Percentiles rank a stretch among this genome's conserved stretches.
Conservation (phyloP, 2,888 invertebrate genomes). For the Cremastinae sp. region DNA sequence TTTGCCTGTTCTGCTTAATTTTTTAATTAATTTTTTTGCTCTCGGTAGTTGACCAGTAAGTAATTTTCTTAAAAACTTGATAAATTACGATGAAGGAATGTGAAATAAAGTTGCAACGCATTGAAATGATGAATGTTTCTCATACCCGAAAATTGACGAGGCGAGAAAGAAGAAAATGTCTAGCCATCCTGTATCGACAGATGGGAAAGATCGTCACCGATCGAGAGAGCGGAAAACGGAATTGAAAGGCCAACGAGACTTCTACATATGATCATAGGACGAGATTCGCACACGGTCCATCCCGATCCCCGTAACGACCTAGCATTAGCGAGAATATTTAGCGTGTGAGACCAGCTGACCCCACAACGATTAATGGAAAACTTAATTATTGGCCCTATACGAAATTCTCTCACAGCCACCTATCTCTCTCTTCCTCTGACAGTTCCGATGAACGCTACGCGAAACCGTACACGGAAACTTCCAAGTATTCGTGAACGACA, state of each 20-base stretch:
- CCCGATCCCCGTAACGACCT: slow-evolving; percentile 59
- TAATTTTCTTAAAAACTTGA: no score
- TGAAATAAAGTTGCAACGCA: no score
- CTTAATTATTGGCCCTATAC: slow-evolving; percentile 73
- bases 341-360: slow-evolving; percentile 74
- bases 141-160: slow-evolving; percentile 17
- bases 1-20: no score
- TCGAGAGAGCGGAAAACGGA: background rate
- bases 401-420: slow-evolving; percentile 19
- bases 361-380: slow-evolving; percentile 76
- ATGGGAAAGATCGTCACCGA: slow-evolving; percentile 7
- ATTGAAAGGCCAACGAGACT: slow-evolving; percentile 7
- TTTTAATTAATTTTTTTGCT: no score
- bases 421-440: slow-evolving; percentile 13
- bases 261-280: background rate
- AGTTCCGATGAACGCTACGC: slow-evolving; percentile 11
- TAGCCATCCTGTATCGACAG: slow-evolving; percentile 13
- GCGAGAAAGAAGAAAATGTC: background rate
- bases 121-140: no score
- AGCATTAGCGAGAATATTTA: slow-evolving; percentile 63
- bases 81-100: no score
- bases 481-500: slow-evolving; percentile 24
- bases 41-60: no score
- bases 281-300: slow-evolving; percentile 37
- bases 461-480: slow-evolving; percentile 11